Evolutionary conservation across 2,888 invertebrate species (phyloP), one percentile per base, ranked within the genome.

Genomic region (Thecocarcelia acutangulata): DNA sequence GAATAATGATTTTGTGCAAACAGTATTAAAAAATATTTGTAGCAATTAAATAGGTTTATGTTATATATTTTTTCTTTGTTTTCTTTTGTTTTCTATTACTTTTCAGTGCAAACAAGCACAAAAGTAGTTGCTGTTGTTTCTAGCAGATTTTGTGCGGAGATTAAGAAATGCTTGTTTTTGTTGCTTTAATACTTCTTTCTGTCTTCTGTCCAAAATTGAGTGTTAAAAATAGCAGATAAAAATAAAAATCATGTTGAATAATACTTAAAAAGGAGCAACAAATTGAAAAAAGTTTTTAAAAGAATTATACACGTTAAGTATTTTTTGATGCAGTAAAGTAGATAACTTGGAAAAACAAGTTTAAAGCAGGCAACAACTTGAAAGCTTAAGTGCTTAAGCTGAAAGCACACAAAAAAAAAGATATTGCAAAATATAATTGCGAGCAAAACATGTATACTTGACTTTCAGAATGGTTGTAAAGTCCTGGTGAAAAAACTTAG

Each of bases 11-110:
- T 59, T 61, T 80, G 46, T 77, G 54, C 33, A 64, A 77, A 78
- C 50, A 28, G 48, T 70, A 42, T 33, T 56, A 69, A 63, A 24
- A 68, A 72, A 52, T 50, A 72, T 78, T 72, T 66, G 72, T 66
- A 66, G 66, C 72, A 78, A 72, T 78, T 78, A 78, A 78, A 44
- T 78, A 78, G 78, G 46, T 78, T 78, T 66, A 63, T 63, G n/a
- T 37, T 76, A 58, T 15, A 21, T 21, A 72, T 15, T 11, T n/a
- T n/a, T 54, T 64, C 50, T 63, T 15, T 50, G 13, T 50, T 70
- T 21, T 63, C 15, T 69, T 8, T 8, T 24, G 24, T 24, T 24
- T 24, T 9, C 37, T 63, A 50, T 52, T 64, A 48, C 56, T 9
- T 17, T 33, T 68, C 52, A 28, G 50, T 52, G 11, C 28, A 61